A percentile compares a stretch with the other conserved stretches of the same genome.
phyloP scores from a whole-genome alignment of 2,888 invertebrate species.

The Coelopa pilipes region DNA sequence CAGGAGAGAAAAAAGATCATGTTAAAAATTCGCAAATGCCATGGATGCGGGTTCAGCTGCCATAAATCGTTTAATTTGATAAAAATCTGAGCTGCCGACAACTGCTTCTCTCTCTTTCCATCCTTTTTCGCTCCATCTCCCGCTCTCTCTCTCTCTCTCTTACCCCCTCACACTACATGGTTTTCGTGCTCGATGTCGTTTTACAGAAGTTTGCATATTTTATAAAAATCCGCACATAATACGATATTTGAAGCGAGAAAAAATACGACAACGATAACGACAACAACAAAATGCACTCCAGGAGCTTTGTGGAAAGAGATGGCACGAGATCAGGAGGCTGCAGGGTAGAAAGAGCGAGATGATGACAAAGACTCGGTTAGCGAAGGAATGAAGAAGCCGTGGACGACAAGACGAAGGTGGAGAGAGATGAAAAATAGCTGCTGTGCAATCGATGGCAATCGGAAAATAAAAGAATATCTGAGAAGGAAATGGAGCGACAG shows the following conservation, averaged over 20 bases:
- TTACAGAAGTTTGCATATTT: slow-evolving; percentile 18
- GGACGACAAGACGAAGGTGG: too few species aligned
- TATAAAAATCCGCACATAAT: slow-evolving; percentile 21
- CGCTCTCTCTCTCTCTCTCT: not conserved
- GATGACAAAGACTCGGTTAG: not conserved
- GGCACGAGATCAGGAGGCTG: too few species aligned
- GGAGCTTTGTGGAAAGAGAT: not conserved
- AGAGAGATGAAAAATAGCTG: slow-evolving; percentile 28
- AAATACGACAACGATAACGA: not conserved
- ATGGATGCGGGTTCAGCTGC: slow-evolving; percentile 16
- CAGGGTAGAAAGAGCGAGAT: not conserved
- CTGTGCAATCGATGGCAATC: slow-evolving; percentile 27
- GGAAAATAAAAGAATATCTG: not conserved
- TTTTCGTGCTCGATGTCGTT: not conserved
- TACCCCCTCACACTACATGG: not conserved
- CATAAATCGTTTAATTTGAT: slow-evolving; percentile 38
- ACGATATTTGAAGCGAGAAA: slow-evolving; percentile 10
- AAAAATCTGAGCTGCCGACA: slow-evolving; percentile 22
- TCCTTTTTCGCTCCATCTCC: not conserved
- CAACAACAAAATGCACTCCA: not conserved
- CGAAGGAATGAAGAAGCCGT: not conserved
- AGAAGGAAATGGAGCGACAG: not conserved
- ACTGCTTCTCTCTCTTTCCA: not conserved
- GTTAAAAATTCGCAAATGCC: slow-evolving; percentile 18
- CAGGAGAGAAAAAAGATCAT: not conserved